Base-by-base conservation (phyloP, 2,113 vertebrate genomes). In the Excalfactoria chinensis region DNA sequence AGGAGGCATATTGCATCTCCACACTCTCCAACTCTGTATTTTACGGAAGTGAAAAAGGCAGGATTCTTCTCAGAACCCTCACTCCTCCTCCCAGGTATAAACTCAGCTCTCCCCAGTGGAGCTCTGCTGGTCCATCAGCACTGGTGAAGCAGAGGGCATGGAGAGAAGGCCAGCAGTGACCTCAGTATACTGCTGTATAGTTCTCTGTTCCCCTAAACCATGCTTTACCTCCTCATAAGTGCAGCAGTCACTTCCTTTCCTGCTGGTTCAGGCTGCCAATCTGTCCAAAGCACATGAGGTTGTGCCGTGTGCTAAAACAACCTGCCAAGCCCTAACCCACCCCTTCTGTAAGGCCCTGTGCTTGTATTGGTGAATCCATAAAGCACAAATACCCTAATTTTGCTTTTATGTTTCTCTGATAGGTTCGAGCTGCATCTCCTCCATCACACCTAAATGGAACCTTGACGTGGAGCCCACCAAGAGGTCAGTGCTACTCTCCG, bases 371-470 rank as follows among this genome's bases (percentile, higher is more conserved):
- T 35, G 58, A 7, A 6, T 73, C 55, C n/a, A 23, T 77, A 86
- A 72, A 56, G 8, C 11, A 48, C 18, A 44, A 74, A 60, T 5
- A 6, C 6, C 6, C 22, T 70, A 14, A 46, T 86, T 55, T 93
- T 93, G 28, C 70, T 92, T 92, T 93, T 56, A 69, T 19, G 1
- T 97, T 95, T 95, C 53, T 97, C 59, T 96, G 55, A 78, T 94
- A 98, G 98, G 60, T 86, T 95, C 93, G 87, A 92, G 71, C 93
- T 89, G 84, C 91, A 77, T 96, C 97, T 92, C 48, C 94, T 56
- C 53, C 9, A 68, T 93, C 72, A 6, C 95, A 89, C 40, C 94
- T 93, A 91, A 97, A 94, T 43, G 95, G 95, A 51, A 19, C 89
- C 73, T 88, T 97, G 95, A 93, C 86, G 4, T 23, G 92, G 82